Evolutionary conservation across 1,140 invertebrate species (phyloP), one percentile per base, ranked within the genome.

Genomic region (Vanessa tameamea): DNA sequence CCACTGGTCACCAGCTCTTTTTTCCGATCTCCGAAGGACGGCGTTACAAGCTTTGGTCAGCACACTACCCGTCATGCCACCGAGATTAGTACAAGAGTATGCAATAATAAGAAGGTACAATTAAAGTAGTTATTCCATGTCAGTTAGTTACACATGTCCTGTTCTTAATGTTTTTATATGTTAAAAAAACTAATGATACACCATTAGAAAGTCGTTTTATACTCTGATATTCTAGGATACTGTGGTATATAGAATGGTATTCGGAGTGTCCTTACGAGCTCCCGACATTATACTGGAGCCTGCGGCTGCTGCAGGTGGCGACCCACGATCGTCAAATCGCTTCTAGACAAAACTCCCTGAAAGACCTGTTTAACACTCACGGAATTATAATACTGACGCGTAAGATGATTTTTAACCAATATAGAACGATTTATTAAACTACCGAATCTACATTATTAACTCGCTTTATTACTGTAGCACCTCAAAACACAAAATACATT

Each of bases 191-290:
- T 43, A 11, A 6, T 43, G 9, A 43, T 9, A 43, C 8, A 9
- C 7, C 37, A 9, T 43, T 43, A 43, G 7, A 43, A 37, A 43
- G 0, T 43, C 7, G 37, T 43, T 43, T 11, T 9, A 43, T 43
- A 43, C 37, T 43, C 37, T 43, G 37, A 43, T 9, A 57, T 55
- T 61, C 6, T 64, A 91, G 89, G 73, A 74, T 89, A 75, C 85
- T 90, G 84, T 90, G 87, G 87, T 89, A 90, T 63, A 86, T 90
- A 13, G 88, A 92, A 73, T 90, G 88, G 89, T 92, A 92, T 66
- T 82, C 87, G 6, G 87, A 82, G 67, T 84, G 55, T 55, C 88
- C 87, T 1, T 92, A 82, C 64, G 87, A 89, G 26, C 64, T 90
- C 16, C 71, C 84, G 3, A 71, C 84, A 0, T 71, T 92, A 57